These are phyloP conservation scores for Pseudachorutes palmiensis DNA, from an alignment of 1,140 invertebrate species.

Conservation along the genomic window DNA sequence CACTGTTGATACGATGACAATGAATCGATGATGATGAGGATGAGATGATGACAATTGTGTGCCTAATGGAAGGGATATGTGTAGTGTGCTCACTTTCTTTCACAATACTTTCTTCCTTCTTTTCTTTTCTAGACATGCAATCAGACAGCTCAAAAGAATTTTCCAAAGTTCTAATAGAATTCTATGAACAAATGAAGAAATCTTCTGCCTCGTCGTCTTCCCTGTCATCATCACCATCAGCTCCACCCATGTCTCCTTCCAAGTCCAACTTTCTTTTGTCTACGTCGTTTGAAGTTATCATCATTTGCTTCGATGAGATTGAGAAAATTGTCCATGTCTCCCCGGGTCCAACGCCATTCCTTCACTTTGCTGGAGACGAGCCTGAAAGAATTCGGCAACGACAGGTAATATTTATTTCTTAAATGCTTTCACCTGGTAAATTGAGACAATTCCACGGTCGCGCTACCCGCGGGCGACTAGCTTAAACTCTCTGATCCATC, in stretches of 20 bases:
- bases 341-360: not conserved
- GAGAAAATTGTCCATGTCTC: conserved; percentile 9
- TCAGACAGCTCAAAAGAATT: conserved; percentile 21
- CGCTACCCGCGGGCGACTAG: not conserved
- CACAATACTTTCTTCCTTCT: not conserved
- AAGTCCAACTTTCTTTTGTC: not conserved
- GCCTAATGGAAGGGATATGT: not conserved
- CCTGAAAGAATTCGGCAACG: not conserved
- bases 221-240: conserved; percentile 2
- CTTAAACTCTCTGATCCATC: not conserved
- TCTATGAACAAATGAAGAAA: conserved; percentile 15
- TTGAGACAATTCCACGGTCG: not conserved
- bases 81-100: not conserved
- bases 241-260: not conserved
- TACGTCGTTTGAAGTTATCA: conserved; percentile 19
- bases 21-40: not conserved
- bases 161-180: conserved; percentile 11
- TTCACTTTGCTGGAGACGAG: not conserved
- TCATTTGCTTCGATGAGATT: conserved; percentile 20
- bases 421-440: not conserved
- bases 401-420: not conserved
- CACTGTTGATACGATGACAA: too few species aligned
- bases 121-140: conserved; percentile 14
- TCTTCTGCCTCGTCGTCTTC: not conserved
- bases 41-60: not conserved